A percentile compares a stretch with the other conserved stretches of the same genome.
Evolutionary conservation across 2,113 vertebrate genomes (phyloP).

Genomic region (Asarcornis scutulata): DNA sequence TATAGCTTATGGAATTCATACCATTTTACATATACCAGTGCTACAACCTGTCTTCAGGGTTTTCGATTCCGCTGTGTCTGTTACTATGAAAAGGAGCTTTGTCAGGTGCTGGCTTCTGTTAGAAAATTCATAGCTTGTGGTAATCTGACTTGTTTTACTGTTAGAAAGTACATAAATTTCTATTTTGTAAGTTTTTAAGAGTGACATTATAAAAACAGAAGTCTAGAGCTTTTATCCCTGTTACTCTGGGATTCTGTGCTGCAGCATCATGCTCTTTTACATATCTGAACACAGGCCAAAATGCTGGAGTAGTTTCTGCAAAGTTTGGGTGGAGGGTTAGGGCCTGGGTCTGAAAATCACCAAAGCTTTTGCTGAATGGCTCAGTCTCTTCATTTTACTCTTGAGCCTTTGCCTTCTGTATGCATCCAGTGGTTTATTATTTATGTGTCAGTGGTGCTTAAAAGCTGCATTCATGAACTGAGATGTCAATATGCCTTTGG

Average conservation of each 20-base stretch:
- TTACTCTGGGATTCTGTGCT: background rate
- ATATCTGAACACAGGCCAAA: background rate
- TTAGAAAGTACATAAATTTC: background rate
- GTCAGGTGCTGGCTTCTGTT: background rate
- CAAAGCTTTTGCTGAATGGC: background rate
- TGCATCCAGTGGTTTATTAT: background rate
- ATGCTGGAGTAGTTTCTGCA: background rate
- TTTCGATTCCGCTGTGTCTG: background rate
- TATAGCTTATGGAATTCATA: background rate
- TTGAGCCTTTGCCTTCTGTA: background rate
- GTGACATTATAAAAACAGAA: background rate
- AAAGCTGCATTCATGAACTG: accelerated
- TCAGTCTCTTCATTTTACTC: background rate
- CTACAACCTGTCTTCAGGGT: background rate
- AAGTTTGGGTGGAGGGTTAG: background rate
- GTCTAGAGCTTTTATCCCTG: background rate
- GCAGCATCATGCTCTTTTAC: background rate
- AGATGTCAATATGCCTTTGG: background rate
- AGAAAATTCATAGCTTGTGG: background rate
- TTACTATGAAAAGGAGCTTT: background rate
- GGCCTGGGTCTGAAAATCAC: background rate
- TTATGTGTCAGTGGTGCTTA: background rate
- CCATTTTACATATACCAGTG: background rate
- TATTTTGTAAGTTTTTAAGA: background rate
- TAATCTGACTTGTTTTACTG: background rate